phyloP scores from a whole-genome alignment of 2,113 vertebrate genomes.

The Diadophis punctatus region DNA sequence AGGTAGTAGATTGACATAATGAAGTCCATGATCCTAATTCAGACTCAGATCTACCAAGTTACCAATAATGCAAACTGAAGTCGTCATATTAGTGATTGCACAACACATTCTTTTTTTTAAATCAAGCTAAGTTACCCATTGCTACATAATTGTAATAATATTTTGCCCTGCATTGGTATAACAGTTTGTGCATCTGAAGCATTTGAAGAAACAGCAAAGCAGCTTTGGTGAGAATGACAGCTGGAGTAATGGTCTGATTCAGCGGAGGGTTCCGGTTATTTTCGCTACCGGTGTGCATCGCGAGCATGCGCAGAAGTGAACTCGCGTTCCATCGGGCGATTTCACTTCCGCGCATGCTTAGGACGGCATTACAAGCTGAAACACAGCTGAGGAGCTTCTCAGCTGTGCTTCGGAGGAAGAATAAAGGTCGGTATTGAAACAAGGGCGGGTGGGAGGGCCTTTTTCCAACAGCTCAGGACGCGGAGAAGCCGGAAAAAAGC shows the following conservation, averaged over 20 bases:
- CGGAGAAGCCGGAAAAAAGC: too few species aligned
- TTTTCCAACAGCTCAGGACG: too few species aligned
- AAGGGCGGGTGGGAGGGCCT: too few species aligned
- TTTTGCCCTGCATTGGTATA: not conserved
- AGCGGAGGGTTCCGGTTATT: too few species aligned
- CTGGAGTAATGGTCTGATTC: not conserved
- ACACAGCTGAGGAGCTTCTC: too few species aligned
- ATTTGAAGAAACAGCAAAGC: not conserved
- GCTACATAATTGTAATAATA: not conserved
- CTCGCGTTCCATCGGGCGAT: too few species aligned
- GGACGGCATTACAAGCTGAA: too few species aligned
- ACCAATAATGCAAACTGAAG: not conserved
- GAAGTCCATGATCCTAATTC: not conserved
- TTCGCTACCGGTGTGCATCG: too few species aligned
- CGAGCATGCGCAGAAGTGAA: too few species aligned
- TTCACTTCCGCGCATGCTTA: too few species aligned
- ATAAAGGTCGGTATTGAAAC: too few species aligned
- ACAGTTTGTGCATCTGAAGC: not conserved
- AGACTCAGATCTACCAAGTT: not conserved
- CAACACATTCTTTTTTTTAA: not conserved
- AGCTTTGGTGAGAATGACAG: not conserved
- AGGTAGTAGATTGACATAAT: not conserved
- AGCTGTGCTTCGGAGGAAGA: too few species aligned
- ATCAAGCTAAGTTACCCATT: not conserved
- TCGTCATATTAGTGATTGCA: not conserved